Evolutionary conservation across 2,113 vertebrate genomes (phyloP).

Genomic region (Myotis lucifugus): DNA sequence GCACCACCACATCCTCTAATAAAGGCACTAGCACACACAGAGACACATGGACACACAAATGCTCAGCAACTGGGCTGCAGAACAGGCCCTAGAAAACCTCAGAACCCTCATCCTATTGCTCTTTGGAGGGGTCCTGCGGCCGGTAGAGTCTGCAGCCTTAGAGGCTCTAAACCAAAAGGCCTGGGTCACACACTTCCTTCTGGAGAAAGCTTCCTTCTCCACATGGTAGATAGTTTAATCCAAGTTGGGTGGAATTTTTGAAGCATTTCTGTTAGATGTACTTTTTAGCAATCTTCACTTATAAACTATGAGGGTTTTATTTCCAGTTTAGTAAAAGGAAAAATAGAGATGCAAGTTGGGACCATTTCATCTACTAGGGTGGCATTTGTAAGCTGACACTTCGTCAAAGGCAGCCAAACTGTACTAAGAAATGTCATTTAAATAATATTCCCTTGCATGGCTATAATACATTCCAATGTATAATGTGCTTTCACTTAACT

Average conservation of each 20-base stretch:
- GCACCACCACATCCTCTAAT: conserved; percentile 53
- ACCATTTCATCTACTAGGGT: conserved; percentile 31
- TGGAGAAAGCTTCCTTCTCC: conserved; percentile 22
- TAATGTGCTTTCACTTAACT: conserved; percentile 10
- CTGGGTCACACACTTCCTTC: background rate
- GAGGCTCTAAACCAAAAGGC: background rate
- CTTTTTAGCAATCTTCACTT: conserved; percentile 3
- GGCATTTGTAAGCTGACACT: conserved; percentile 23
- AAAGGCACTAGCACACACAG: background rate
- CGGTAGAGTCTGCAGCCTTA: background rate
- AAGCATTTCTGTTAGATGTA: conserved; percentile 16
- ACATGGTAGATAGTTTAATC: background rate
- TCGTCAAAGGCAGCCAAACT: conserved; percentile 1
- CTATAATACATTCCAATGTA: background rate
- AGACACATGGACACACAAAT: background rate
- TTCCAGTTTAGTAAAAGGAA: conserved; percentile 53
- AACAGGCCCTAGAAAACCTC: background rate
- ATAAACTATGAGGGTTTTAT: background rate
- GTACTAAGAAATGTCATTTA: conserved; percentile 47
- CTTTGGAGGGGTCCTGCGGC: background rate
- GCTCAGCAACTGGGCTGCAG: background rate
- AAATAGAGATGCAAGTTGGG: conserved; percentile 18
- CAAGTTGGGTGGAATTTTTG: background rate
- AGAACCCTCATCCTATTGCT: background rate
- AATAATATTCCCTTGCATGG: background rate